Base-by-base conservation (phyloP, 2,888 invertebrate species). In the Chrysomela aeneicollis region DNA sequence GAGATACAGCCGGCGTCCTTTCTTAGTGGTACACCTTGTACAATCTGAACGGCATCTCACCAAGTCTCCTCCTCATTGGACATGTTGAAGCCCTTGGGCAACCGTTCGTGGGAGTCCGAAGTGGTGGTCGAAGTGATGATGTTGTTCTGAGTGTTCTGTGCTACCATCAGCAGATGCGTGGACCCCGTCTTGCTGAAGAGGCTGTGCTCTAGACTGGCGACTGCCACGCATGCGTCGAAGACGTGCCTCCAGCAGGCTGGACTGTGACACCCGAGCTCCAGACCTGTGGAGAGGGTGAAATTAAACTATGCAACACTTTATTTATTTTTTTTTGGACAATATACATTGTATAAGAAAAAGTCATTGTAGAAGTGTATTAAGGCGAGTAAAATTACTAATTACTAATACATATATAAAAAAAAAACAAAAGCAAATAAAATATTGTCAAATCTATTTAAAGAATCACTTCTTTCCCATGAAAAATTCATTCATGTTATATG, bases 191-290 rank as follows among this genome's bases (percentile, higher is more conserved):
- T 90, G 22, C 95, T 94, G 76, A 96, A 96, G 71, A 95, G 88
- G 0, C 92, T 91, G 79, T 96, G 95, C 76, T 98, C 98, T 76
- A 97, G 84, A 76, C 93, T 93, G 3, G 95, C 92, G 5, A 97
- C 94, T 79, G 97, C 96, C 42, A 96, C 90, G 74, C 96, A 96
- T 18, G 96, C 96, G 76, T 92, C 90, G 79, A 98, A 95, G 66
- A 98, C 94, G 79, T 98, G 96, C 69, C 93, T 92, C 98, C 98
- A 98, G 77, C 97, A 97, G 71, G 95, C 94, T 17, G 94, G 88
- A 22, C 96, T 94, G 77, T 96, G 95, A 42, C 95, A 94, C 3
- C 95, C 97, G 6, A 97, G 86, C 78, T 97, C 96, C 57, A 98
- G 84, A 1, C 97, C 96, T 77, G 42, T 2, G 35, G 49, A 52